Percentiles rank a stretch among this genome's conserved stretches.
Evolutionary conservation across 1,140 invertebrate species (phyloP).

Genomic region (Aphelinus certus): DNA sequence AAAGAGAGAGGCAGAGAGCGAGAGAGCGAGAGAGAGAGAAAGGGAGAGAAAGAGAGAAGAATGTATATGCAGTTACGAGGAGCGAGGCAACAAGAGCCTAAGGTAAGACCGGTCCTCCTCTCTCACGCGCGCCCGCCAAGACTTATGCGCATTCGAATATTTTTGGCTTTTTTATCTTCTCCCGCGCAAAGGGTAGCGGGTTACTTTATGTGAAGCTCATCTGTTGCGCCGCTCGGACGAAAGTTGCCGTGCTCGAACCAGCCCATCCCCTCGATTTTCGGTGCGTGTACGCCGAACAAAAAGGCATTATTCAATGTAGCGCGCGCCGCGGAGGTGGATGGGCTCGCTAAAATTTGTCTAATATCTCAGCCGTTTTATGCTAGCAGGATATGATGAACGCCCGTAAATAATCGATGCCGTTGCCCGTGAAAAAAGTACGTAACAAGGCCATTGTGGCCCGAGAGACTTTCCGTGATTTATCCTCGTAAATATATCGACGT

Average conservation of each 20-base stretch:
- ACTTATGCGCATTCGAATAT: constrained; percentile 33
- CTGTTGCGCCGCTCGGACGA: not conserved
- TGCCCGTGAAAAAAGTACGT: not conserved
- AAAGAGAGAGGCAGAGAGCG: too few species aligned
- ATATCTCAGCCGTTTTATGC: constrained; percentile 22
- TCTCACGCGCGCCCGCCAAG: constrained; percentile 9
- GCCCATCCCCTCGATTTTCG: not conserved
- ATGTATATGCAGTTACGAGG: constrained; percentile 12
- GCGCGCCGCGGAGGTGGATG: not conserved
- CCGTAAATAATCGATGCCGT: not conserved
- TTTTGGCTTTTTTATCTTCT: constrained; percentile 23
- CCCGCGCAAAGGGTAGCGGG: not conserved
- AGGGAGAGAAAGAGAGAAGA: not conserved
- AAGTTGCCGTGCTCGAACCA: not conserved
- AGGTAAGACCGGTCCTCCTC: constrained; percentile 34
- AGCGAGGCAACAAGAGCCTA: not conserved
- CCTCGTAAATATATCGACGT: too few species aligned
- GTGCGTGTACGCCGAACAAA: not conserved
- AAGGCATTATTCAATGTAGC: constrained; percentile 11
- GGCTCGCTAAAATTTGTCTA: constrained; percentile 21
- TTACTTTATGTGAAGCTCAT: constrained; percentile 31
- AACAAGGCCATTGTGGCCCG: too few species aligned
- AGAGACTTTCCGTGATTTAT: too few species aligned
- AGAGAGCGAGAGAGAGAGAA: too few species aligned
- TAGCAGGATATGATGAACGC: not conserved